A percentile compares a stretch with the other conserved stretches of the same genome.
These are phyloP conservation scores for Anoplopoma fimbria DNA, from an alignment of 2,113 vertebrate species.

Conservation along the genomic window DNA sequence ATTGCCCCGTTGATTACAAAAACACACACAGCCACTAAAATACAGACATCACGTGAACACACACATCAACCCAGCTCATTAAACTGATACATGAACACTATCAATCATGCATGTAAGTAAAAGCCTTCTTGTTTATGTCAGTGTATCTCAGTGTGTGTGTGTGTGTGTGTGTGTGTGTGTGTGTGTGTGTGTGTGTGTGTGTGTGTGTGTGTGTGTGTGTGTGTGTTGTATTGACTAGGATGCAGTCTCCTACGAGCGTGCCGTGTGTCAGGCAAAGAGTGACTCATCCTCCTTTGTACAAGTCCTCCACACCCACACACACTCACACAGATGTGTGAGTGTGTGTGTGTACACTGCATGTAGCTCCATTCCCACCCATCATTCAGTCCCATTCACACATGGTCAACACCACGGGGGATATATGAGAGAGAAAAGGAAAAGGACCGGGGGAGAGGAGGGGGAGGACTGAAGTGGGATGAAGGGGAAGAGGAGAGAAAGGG, in stretches of 20 bases:
- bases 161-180: constrained; percentile 48
- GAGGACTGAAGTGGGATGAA: background rate
- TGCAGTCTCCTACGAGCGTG: constrained; percentile 62
- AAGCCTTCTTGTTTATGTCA: constrained; percentile 40
- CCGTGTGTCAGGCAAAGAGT: constrained; percentile 69
- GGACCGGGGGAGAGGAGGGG: background rate
- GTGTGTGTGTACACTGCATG: constrained; percentile 38
- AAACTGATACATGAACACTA: constrained; percentile 65
- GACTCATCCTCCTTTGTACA: constrained; percentile 72
- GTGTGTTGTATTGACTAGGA: constrained; percentile 66
- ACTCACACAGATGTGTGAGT: constrained; percentile 20
- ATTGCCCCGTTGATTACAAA: constrained; percentile 27
- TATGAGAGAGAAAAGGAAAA: constrained; percentile 24
- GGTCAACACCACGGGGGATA: constrained; percentile 66
- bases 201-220: constrained; percentile 18
- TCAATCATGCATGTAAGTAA: constrained; percentile 65
- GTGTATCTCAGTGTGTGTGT: constrained; percentile 22
- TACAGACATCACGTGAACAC: constrained; percentile 38
- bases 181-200: constrained; percentile 34
- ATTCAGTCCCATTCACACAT: constrained; percentile 74
- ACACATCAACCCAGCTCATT: constrained; percentile 61
- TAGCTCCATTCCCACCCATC: constrained; percentile 63
- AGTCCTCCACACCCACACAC: constrained; percentile 46
- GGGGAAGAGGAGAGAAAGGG: constrained; percentile 45
- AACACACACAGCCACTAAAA: constrained; percentile 19